A percentile compares a stretch with the other conserved stretches of the same genome.
Conservation (phyloP, 2,113 vertebrate genomes). For the Colaptes auratus region DNA sequence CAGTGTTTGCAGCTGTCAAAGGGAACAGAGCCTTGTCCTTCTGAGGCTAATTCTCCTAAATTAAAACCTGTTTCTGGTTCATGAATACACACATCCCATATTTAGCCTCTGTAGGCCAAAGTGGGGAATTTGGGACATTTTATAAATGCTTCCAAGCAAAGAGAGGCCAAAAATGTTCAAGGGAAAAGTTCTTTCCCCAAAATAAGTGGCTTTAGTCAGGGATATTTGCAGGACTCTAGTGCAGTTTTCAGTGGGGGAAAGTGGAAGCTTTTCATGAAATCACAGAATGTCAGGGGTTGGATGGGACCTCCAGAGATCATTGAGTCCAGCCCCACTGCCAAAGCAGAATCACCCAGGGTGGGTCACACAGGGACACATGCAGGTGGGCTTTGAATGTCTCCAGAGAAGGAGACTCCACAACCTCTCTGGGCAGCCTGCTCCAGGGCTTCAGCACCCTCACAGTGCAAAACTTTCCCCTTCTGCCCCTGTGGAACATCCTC, state of each 20-base stretch:
- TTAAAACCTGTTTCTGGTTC: slow-evolving; percentile 29
- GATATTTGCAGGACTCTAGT: background rate
- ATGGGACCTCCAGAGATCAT: no score
- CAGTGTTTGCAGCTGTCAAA: slow-evolving; percentile 51
- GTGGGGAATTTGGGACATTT: background rate
- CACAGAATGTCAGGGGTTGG: no score
- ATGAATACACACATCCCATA: background rate
- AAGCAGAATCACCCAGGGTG: no score
- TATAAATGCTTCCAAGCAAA: background rate
- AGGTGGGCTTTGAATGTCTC: no score
- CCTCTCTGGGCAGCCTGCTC: no score
- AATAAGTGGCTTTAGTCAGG: background rate
- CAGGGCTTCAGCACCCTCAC: no score
- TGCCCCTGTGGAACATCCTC: no score
- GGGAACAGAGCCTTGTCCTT: slow-evolving; percentile 1
- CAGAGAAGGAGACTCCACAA: no score
- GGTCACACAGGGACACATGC: no score
- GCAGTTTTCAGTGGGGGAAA: background rate
- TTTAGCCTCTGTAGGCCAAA: background rate
- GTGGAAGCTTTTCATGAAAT: background rate
- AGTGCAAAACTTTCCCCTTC: no score
- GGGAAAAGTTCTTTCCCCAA: background rate
- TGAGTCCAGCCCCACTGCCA: no score
- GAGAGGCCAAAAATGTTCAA: background rate
- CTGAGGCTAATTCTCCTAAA: slow-evolving; percentile 26